Percentiles rank a stretch among this genome's conserved stretches.
phyloP scores from a whole-genome alignment of 1,140 invertebrate genomes.

The Leptinotarsa texana region DNA sequence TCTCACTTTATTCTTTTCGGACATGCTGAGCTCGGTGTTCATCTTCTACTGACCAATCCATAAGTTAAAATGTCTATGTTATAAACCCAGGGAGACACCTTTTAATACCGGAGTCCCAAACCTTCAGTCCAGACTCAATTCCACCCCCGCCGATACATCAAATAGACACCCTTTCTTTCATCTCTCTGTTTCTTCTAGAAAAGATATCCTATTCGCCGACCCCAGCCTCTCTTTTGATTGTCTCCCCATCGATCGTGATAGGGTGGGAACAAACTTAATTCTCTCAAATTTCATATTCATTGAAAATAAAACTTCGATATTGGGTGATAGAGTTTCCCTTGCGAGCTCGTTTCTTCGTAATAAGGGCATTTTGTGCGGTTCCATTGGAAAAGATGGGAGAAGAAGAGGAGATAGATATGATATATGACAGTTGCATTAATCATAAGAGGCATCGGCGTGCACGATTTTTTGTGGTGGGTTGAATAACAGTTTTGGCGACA shows the following conservation, averaged over 20 bases:
- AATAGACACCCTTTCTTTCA: too few species aligned
- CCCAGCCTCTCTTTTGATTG: constrained; percentile 15
- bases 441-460: not conserved
- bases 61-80: too few species aligned
- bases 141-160: too few species aligned
- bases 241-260: constrained; percentile 26
- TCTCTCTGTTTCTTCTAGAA: not conserved
- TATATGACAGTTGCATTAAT: not conserved
- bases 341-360: constrained; percentile 9
- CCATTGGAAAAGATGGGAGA: not conserved
- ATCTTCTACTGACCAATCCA: too few species aligned
- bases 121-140: too few species aligned
- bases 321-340: constrained; percentile 13
- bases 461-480: not conserved
- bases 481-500: too few species aligned
- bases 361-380: constrained; percentile 10
- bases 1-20: too few species aligned
- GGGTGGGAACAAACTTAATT: constrained; percentile 24
- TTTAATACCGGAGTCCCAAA: too few species aligned
- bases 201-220: not conserved
- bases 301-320: constrained; percentile 35
- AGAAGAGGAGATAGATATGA: not conserved
- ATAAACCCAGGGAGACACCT: too few species aligned
- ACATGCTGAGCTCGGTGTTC: too few species aligned
- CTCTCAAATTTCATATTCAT: constrained; percentile 36